Percentiles rank a stretch among this genome's conserved stretches.
phyloP scores from a whole-genome alignment of 2,113 vertebrate genomes.

The Atlantisia rogersi region DNA sequence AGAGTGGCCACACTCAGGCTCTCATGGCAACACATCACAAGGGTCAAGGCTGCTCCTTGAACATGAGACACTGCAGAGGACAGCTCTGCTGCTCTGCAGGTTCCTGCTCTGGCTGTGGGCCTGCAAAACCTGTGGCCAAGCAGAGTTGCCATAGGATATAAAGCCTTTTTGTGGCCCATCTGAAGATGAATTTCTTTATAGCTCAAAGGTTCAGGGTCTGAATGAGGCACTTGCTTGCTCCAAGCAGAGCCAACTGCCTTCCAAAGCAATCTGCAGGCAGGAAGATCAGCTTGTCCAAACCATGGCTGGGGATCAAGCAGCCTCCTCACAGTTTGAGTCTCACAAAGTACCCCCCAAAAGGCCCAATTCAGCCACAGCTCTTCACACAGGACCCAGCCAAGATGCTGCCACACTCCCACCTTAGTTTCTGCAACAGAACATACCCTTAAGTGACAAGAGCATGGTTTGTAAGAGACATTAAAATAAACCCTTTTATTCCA shows the following conservation, averaged over 20 bases:
- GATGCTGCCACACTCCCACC: rapidly evolving
- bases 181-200: neutral
- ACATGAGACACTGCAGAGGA: rapidly evolving
- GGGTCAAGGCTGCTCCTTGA: neutral
- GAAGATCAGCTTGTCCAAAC: neutral
- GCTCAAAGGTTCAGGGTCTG: neutral
- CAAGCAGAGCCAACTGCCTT: rapidly evolving
- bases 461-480: neutral
- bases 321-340: neutral
- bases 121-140: rapidly evolving
- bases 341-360: neutral
- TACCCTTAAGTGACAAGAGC: neutral
- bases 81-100: neutral
- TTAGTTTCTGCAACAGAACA: neutral
- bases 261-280: neutral
- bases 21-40: too few relatives aligned
- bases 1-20: rapidly evolving
- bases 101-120: neutral
- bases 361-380: neutral
- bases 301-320: rapidly evolving
- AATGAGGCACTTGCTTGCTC: rapidly evolving
- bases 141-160: neutral
- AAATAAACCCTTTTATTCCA: constrained; percentile 42
- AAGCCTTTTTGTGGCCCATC: neutral
- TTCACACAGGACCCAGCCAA: neutral